phyloP scores from a whole-genome alignment of 2,797 vertebrate species.

The Sternarchorhynchus goeldii region DNA sequence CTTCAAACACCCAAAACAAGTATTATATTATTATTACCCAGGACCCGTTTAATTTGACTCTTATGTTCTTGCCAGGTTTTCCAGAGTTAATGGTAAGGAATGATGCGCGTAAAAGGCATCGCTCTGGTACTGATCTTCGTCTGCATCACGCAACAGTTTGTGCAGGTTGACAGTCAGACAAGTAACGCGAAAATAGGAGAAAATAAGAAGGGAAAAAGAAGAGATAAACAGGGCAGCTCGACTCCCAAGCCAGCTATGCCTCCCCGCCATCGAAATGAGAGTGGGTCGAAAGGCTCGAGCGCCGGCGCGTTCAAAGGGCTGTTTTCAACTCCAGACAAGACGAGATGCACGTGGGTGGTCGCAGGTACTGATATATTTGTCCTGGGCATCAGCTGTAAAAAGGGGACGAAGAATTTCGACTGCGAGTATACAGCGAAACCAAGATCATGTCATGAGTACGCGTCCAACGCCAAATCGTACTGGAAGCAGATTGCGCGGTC shows the following conservation, averaged over 20 bases:
- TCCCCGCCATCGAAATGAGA: conserved; percentile 47
- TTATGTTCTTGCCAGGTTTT: conserved; percentile 50
- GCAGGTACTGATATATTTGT: conserved; percentile 50
- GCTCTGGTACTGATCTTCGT: conserved; percentile 73
- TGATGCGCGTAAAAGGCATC: conserved; percentile 68
- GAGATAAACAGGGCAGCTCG: conserved; percentile 3
- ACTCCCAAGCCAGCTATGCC: background rate
- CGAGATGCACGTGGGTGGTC: conserved; percentile 80
- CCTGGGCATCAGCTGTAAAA: conserved; percentile 75
- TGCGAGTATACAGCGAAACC: conserved; percentile 83
- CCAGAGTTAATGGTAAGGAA: conserved; percentile 39
- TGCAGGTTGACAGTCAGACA: conserved; percentile 63
- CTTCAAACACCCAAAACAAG: background rate
- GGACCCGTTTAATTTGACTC: background rate
- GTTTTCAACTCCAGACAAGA: conserved; percentile 76
- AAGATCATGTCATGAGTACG: conserved; percentile 72
- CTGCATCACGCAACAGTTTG: conserved; percentile 69
- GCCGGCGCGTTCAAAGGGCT: conserved; percentile 68
- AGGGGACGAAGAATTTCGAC: conserved; percentile 60
- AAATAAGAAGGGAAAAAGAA: conserved; percentile 50
- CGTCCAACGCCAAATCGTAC: conserved; percentile 67
- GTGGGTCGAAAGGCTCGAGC: conserved; percentile 43
- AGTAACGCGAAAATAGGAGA: conserved; percentile 56
- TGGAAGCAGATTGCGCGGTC: conserved; percentile 86
- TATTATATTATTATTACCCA: too few species aligned